A percentile compares a stretch with the other conserved stretches of the same genome.
Evolutionary conservation across 2,113 vertebrate species (phyloP).

Genomic region (Corydoras maculifer): DNA sequence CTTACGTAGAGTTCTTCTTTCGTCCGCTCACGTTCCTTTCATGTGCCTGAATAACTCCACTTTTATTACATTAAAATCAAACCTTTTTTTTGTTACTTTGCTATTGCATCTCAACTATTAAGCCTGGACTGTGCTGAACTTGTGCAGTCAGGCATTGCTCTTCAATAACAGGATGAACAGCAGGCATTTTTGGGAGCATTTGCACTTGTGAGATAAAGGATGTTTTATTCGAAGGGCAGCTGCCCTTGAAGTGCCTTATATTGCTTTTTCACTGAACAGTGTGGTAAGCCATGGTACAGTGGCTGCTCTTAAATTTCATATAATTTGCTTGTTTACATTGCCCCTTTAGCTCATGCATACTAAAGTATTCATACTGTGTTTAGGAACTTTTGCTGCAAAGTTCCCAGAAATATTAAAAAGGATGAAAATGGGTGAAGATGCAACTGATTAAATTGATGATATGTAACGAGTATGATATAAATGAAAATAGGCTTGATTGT

Average conservation of each 20-base stretch:
- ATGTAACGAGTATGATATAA: too few species aligned
- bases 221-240: not conserved
- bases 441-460: too few species aligned
- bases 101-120: not conserved
- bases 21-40: not conserved
- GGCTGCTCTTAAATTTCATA: not conserved
- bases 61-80: not conserved
- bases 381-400: too few species aligned
- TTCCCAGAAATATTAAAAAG: too few species aligned
- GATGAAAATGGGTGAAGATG: too few species aligned
- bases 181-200: not conserved
- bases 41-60: not conserved
- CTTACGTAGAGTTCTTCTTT: conserved; percentile 2
- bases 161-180: not conserved
- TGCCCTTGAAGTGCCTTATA: not conserved
- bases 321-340: not conserved
- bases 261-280: not conserved
- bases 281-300: not conserved
- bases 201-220: not conserved
- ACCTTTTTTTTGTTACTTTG: not conserved
- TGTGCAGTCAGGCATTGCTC: not conserved
- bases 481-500: too few species aligned
- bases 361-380: not conserved
- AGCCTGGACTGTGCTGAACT: not conserved
- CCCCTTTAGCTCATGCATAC: not conserved